Base-by-base conservation (phyloP, 2,888 invertebrate genomes). In the Isotomurus palustris region DNA sequence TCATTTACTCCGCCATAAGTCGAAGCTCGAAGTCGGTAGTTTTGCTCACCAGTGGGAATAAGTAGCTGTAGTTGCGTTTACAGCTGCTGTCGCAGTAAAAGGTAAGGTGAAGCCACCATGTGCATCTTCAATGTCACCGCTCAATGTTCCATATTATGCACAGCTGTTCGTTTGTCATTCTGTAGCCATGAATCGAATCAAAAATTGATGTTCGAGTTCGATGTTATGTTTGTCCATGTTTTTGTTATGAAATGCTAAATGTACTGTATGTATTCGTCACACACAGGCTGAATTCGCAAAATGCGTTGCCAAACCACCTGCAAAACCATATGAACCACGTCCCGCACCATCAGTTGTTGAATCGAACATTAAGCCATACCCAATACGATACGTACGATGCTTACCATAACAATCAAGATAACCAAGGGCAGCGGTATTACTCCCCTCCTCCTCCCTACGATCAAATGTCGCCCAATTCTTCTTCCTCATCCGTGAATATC, bases 281-380 rank as follows among this genome's bases (percentile, higher is more conserved):
- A 58, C 58, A 48, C 52, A 63, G 63, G 60, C 52, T 58, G 12
- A n/a, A n/a, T n/a, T n/a, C n/a, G n/a, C n/a, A n/a, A n/a, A n/a
- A n/a, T n/a, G n/a, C n/a, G n/a, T n/a, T n/a, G n/a, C n/a, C n/a
- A n/a, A 45, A 17, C 36, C 48, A 53, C 55, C 60, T 47, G 54
- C 55, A 54, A 56, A 53, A 57, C 50, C 57, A 60, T 38, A 49
- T 38, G n/a, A n/a, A n/a, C 43, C 41, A 49, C 58, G 56, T 49
- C 56, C 52, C 55, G 56, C 53, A 56, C 45, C 55, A 62, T 40
- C 58, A 58, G 50, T 56, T 63, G 47, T 53, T 66, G 57, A 63
- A 62, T 63, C 62, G 66, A 59, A 61, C 58, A 55, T 56, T 61
- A 58, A 66, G 66, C 63, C 62, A 66, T 55, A 66, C 57, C 59